Conservation (phyloP, 2,888 invertebrate genomes). For the Dynastes maya region DNA sequence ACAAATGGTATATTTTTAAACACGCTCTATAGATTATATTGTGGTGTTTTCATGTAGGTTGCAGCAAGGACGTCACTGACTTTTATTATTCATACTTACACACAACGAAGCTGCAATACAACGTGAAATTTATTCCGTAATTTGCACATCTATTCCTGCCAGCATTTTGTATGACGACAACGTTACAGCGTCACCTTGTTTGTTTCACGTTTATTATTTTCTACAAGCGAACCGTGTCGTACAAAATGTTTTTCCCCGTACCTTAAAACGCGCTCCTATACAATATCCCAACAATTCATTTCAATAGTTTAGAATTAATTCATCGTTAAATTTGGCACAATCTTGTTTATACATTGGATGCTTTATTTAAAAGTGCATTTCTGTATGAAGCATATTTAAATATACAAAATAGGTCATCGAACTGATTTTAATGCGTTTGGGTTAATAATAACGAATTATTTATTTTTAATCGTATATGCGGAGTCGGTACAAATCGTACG, state of each 20-base stretch:
- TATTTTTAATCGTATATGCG: too few species aligned
- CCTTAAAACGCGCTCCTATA: not conserved
- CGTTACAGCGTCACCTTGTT: constrained; percentile 20
- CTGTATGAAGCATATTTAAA: not conserved
- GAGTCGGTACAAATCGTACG: too few species aligned
- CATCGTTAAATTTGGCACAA: not conserved
- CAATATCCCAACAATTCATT: not conserved
- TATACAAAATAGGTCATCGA: not conserved
- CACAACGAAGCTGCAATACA: not conserved
- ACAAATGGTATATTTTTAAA: too few species aligned
- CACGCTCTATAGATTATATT: too few species aligned
- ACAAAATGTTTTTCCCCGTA: not conserved
- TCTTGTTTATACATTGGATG: not conserved
- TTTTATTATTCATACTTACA: constrained; percentile 1
- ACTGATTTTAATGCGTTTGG: not conserved
- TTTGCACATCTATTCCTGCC: constrained; percentile 12
- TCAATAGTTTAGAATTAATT: constrained; percentile 12
- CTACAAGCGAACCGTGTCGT: not conserved
- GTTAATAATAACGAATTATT: too few species aligned
- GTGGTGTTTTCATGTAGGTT: not conserved
- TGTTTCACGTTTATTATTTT: constrained; percentile 3
- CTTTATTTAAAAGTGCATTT: too few species aligned
- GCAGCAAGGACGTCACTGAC: constrained; percentile 4
- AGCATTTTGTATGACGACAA: constrained; percentile 26
- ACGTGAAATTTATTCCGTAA: constrained; percentile 22